Conservation (phyloP, 2,797 vertebrate species). For the Dendrocincla tyrannina region DNA sequence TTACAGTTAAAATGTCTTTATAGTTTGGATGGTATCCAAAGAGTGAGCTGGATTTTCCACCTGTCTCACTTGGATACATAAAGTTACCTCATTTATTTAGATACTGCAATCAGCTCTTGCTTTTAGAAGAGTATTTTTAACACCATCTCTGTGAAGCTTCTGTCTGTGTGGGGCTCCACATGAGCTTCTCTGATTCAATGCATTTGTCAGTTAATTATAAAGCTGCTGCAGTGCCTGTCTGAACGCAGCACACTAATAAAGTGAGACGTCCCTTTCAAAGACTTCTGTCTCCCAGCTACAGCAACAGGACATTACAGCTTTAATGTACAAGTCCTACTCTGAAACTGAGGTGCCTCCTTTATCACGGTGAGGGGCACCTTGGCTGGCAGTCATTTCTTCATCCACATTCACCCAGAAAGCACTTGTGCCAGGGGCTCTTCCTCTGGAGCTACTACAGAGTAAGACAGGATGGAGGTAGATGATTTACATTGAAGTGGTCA, state of each 20-base stretch:
- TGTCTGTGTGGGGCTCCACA: background rate
- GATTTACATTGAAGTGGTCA: background rate
- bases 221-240: background rate
- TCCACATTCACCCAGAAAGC: background rate
- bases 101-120: conserved; percentile 20
- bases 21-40: background rate
- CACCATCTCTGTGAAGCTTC: background rate
- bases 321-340: background rate
- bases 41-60: conserved; percentile 49
- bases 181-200: background rate
- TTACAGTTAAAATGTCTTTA: conserved; percentile 8
- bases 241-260: fast-evolving
- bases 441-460: background rate
- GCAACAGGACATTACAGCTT: background rate
- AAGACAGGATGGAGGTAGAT: background rate
- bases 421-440: background rate
- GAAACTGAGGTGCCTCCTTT: background rate
- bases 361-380: background rate
- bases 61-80: conserved; percentile 13
- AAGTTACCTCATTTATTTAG: conserved; percentile 64
- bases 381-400: background rate
- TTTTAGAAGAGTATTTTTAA: background rate
- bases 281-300: background rate
- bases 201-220: background rate
- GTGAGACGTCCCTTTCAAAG: background rate